These are phyloP conservation scores for Buceros bicornis DNA, from an alignment of 2,797 vertebrate species.

Conservation along the genomic window DNA sequence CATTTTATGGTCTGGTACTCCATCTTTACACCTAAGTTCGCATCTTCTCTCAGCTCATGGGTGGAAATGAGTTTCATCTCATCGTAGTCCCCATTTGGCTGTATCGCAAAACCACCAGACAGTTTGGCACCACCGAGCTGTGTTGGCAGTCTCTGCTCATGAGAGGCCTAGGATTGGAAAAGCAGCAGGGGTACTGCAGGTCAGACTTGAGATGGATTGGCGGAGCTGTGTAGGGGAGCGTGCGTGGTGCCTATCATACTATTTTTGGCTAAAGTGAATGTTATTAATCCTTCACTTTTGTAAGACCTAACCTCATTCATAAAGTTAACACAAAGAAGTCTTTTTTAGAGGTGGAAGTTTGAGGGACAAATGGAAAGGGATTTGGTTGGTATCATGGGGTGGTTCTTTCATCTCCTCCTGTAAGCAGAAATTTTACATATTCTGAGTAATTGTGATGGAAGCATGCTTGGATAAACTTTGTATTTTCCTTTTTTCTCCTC, in stretches of 20 bases:
- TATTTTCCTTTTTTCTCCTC: neutral
- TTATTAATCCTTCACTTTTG: constrained; percentile 37
- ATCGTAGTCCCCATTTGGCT: constrained; percentile 40
- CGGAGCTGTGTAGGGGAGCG: neutral
- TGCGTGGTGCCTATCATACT: constrained; percentile 5
- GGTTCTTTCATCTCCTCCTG: neutral
- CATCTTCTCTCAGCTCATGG: neutral
- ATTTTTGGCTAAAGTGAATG: constrained; percentile 11
- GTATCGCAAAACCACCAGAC: constrained; percentile 58
- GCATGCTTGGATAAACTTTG: neutral
- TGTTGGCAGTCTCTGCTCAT: constrained; percentile 22
- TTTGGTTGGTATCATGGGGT: neutral
- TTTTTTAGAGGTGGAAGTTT: neutral
- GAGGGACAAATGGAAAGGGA: neutral
- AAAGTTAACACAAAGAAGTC: constrained; percentile 31
- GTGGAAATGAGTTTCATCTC: constrained; percentile 48
- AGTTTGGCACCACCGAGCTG: constrained; percentile 49
- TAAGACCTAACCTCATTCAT: constrained; percentile 63
- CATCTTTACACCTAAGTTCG: neutral
- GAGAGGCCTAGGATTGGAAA: constrained; percentile 48
- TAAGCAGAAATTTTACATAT: neutral
- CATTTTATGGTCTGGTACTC: neutral
- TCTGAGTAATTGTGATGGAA: neutral
- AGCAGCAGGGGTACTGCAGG: constrained; percentile 51
- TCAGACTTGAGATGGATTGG: constrained; percentile 40